These are phyloP conservation scores for Drosophila biarmipes DNA, from an alignment of 1,140 invertebrate genomes.

Conservation along the genomic window DNA sequence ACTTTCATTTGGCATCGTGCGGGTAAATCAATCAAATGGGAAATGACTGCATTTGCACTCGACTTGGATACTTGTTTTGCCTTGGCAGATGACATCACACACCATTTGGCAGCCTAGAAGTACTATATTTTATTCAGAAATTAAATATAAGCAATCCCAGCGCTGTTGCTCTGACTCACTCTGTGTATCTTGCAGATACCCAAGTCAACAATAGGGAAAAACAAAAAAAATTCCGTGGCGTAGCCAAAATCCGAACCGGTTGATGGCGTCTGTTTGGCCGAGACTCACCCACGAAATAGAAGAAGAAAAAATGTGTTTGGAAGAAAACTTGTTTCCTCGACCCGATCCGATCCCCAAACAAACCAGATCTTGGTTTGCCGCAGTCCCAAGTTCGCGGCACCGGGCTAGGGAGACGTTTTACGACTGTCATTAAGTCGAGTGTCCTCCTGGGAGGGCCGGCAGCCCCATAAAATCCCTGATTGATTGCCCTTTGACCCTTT, in stretches of 20 bases:
- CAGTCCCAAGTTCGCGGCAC: slow-evolving; percentile 55
- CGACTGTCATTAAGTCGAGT: slow-evolving; percentile 64
- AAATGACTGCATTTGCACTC: slow-evolving; percentile 48
- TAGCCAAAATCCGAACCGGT: slow-evolving; percentile 70
- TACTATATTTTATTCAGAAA: slow-evolving; percentile 16
- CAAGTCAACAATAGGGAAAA: slow-evolving; percentile 39
- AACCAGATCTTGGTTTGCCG: slow-evolving; percentile 22
- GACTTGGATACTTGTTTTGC: neutral
- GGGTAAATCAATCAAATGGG: slow-evolving; percentile 35
- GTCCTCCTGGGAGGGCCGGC: slow-evolving; percentile 48
- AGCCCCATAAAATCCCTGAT: slow-evolving; percentile 60
- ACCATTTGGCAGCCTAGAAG: slow-evolving; percentile 8
- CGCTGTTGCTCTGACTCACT: slow-evolving; percentile 25
- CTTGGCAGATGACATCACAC: slow-evolving; percentile 47
- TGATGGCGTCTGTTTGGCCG: slow-evolving; percentile 75
- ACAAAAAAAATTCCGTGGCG: slow-evolving; percentile 48
- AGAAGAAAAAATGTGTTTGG: slow-evolving; percentile 24
- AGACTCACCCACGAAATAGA: slow-evolving; percentile 54
- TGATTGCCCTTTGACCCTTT: slow-evolving; percentile 62
- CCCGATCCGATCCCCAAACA: slow-evolving; percentile 14
- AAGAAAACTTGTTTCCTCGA: slow-evolving; percentile 56
- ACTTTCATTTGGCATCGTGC: slow-evolving; percentile 53
- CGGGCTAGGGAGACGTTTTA: slow-evolving; percentile 33
- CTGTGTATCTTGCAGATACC: slow-evolving; percentile 69
- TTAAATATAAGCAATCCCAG: slow-evolving; percentile 18